Evolutionary conservation across 2,113 vertebrate genomes (phyloP), one percentile per base, ranked within the genome.

Genomic region (Vulpes vulpes): DNA sequence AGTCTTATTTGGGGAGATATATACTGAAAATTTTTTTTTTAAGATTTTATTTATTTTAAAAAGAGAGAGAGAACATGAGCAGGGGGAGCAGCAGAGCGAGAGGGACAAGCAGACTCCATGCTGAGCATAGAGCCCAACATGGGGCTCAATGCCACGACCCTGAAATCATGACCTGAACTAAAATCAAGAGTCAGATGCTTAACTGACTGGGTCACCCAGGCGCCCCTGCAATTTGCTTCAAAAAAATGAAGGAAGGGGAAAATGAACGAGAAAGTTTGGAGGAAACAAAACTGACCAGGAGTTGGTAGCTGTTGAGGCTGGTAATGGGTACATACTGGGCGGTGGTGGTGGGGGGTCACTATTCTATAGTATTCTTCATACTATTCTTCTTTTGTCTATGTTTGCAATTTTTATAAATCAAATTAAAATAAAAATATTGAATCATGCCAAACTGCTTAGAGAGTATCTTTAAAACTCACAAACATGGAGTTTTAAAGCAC

Each of bases 331-430:
- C 25, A 22, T 0, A 32, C 64, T 25, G 12, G 23, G 62, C 23
- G 11, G 62, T 1, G 62, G 62, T 23, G 3, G 38, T 38, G 14
- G 2, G 22, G 20, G 23, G 19, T 76, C 67, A 49, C 8, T 94
- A 11, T 43, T 43, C 43, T 43, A 43, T 7, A 7, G 43, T 43
- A 43, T 7, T 43, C 43, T 7, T 43, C 43, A 43, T 11, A 82
- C 38, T 80, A 5, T 51, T 35, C 69, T 35, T 78, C 59, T 94
- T 83, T 57, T 38, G 35, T 62, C 80, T 80, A 22, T n/a, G 11
- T 30, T 62, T 84, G 12, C 64, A 69, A 62, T 80, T 79, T 89
- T 90, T 74, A 94, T 71, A 93, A 92, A 71, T 8, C 82, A 76
- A 83, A 62, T 71, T 84, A 92, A 84, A 80, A 96, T 76, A 84